Percentiles rank a stretch among this genome's conserved stretches.
Evolutionary conservation across 2,113 vertebrate species (phyloP).

Genomic region (Gobius niger): DNA sequence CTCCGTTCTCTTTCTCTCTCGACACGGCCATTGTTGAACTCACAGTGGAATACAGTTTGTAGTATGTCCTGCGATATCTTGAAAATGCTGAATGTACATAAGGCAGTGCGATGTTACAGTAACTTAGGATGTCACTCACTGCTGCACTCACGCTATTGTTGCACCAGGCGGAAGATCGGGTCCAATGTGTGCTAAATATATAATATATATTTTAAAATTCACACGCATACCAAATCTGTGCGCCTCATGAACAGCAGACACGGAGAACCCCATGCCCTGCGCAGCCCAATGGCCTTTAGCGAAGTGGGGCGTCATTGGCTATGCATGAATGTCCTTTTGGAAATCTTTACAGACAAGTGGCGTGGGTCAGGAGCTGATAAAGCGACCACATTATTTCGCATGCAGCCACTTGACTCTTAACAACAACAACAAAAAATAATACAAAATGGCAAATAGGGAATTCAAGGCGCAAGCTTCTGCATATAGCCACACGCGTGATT

Average conservation of each 20-base stretch:
- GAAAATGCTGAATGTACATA: no score
- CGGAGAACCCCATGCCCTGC: background rate
- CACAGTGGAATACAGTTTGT: no score
- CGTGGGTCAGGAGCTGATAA: background rate
- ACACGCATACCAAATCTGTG: background rate
- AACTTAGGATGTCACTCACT: no score
- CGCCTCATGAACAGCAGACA: background rate
- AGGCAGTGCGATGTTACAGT: no score
- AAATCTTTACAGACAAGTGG: background rate
- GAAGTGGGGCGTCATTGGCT: background rate
- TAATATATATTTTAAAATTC: background rate
- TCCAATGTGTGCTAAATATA: background rate
- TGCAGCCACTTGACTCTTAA: background rate
- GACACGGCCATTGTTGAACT: no score
- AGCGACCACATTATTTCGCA: background rate
- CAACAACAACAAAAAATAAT: background rate
- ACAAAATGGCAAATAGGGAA: conserved; percentile 11
- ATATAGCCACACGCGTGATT: conserved; percentile 18
- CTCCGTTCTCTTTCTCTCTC: no score
- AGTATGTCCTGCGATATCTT: no score
- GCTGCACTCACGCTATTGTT: no score
- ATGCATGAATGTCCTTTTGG: background rate
- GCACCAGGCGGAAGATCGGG: no score
- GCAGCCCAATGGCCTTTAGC: background rate
- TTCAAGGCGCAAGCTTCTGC: conserved; percentile 5